A percentile compares a stretch with the other conserved stretches of the same genome.
Evolutionary conservation across 2,888 invertebrate species (phyloP).

Genomic region (Dilophus febrilis): DNA sequence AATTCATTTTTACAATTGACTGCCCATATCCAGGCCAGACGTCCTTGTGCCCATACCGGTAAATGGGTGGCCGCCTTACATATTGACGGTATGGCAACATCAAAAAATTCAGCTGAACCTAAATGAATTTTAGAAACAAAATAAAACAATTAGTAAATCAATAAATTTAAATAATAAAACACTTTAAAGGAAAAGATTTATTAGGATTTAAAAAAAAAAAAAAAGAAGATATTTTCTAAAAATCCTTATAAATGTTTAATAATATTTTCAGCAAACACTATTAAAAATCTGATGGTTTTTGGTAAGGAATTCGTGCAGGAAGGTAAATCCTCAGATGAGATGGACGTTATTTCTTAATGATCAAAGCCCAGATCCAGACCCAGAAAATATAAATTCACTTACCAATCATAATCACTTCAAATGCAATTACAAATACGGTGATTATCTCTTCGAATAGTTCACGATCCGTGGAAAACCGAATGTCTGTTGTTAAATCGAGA

Average conservation of each 20-base stretch:
- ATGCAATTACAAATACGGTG: conserved; percentile 49
- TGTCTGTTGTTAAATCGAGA: conserved; percentile 12
- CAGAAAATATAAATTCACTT: conserved; percentile 18
- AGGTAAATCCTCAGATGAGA: too few relatives aligned
- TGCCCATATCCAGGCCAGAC: conserved; percentile 66
- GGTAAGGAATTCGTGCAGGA: too few relatives aligned
- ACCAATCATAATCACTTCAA: conserved; percentile 59
- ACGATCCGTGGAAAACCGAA: conserved; percentile 11
- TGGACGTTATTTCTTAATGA: too few relatives aligned
- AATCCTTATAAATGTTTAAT: too few relatives aligned
- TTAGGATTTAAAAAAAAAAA: neutral
- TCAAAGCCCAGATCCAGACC: too few relatives aligned
- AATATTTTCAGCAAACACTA: too few relatives aligned
- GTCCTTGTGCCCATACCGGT: conserved; percentile 55
- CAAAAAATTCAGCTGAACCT: conserved; percentile 64
- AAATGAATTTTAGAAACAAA: too few relatives aligned
- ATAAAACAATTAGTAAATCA: too few relatives aligned
- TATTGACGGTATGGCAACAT: conserved; percentile 60
- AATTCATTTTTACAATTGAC: conserved; percentile 45
- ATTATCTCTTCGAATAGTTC: conserved; percentile 21
- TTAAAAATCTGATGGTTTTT: too few relatives aligned
- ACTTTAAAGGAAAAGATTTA: neutral
- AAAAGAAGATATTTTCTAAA: too few relatives aligned
- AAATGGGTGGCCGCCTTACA: conserved; percentile 61
- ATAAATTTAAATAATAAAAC: neutral